These are phyloP conservation scores for Pollenia griseotomentosa DNA, from an alignment of 2,888 invertebrate species.

Conservation along the genomic window DNA sequence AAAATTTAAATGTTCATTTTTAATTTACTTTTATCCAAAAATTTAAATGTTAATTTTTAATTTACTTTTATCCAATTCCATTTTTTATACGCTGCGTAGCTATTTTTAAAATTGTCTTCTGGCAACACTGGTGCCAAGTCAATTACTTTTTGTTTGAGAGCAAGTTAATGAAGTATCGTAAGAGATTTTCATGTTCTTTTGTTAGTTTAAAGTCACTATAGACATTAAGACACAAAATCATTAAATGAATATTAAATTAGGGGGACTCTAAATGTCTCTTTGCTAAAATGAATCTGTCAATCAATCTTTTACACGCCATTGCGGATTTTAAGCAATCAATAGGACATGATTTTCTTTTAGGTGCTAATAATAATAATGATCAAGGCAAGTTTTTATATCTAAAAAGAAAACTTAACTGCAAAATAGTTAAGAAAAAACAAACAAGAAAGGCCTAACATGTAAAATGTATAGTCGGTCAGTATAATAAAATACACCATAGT, in stretches of 20 bases:
- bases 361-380: no score
- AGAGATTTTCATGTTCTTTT: constrained; percentile 36
- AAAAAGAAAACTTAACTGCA: no score
- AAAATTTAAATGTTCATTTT: no score
- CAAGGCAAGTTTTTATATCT: no score
- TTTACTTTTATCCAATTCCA: background rate
- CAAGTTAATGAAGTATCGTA: constrained; percentile 27
- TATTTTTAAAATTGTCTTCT: background rate
- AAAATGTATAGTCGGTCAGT: no score
- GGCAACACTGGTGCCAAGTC: background rate
- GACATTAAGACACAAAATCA: constrained; percentile 12
- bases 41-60: background rate
- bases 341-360: no score
- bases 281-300: constrained; percentile 3
- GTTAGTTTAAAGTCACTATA: constrained; percentile 22
- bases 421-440: no score
- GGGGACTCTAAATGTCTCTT: background rate
- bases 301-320: constrained; percentile 8
- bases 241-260: constrained; percentile 25
- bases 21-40: background rate
- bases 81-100: background rate
- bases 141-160: constrained; percentile 20
- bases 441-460: no score
- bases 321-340: no score
- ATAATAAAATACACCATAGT: no score